phyloP scores from a whole-genome alignment of 2,888 invertebrate genomes.

The Rhodophaea formosa region DNA sequence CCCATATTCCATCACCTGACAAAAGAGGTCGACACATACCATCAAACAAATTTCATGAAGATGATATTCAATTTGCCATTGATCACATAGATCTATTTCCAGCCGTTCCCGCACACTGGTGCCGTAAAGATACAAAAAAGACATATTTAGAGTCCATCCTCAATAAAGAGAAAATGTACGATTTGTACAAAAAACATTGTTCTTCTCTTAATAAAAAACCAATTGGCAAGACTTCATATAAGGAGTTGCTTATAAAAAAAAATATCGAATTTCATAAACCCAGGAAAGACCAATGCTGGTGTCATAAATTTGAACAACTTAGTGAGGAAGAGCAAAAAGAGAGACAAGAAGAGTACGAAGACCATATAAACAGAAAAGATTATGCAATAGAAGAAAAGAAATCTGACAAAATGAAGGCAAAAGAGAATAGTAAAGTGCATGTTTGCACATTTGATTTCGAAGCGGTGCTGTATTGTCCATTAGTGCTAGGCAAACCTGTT shows the following conservation, averaged over 20 bases:
- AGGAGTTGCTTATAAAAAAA: background rate
- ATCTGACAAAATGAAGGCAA: conserved; percentile 9
- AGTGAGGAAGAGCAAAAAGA: background rate
- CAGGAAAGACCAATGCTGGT: background rate
- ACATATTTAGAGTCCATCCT: background rate
- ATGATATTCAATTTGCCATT: conserved; percentile 22
- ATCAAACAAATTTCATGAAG: conserved; percentile 22
- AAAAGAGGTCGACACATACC: conserved; percentile 25
- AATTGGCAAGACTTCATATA: background rate
- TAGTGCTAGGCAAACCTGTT: conserved; percentile 27
- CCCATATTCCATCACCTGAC: conserved; percentile 23
- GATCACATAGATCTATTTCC: conserved; percentile 26
- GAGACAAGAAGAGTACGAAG: background rate
- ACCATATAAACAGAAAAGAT: background rate
- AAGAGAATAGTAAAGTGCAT: conserved; percentile 21
- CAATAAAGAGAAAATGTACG: background rate
- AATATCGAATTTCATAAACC: background rate
- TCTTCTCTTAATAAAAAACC: background rate
- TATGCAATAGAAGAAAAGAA: background rate
- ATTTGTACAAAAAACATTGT: background rate
- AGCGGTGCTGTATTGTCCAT: conserved; percentile 26
- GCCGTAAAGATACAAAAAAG: conserved; percentile 19
- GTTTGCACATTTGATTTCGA: conserved; percentile 30
- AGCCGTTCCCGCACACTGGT: conserved; percentile 17
- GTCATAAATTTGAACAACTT: background rate